Base-by-base conservation (phyloP, 2,797 vertebrate genomes). In the Ceryle rudis region DNA sequence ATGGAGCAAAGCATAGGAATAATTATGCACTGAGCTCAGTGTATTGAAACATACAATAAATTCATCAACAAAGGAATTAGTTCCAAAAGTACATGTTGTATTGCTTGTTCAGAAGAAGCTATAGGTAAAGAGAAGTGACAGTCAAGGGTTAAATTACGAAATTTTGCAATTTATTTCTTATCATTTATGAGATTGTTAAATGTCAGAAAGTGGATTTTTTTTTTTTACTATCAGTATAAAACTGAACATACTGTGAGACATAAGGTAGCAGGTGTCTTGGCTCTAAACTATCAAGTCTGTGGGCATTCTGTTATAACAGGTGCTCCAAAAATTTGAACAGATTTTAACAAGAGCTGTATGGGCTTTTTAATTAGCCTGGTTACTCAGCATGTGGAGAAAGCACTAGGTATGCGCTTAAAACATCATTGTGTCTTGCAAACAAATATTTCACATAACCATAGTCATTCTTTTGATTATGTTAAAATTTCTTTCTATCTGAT, bases 231-330 rank as follows among this genome's bases (percentile, higher is more conserved):
- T 98, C 97, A 98, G 97, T 98, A 98, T 98, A 98, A 98, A 98
- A 98, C 97, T 95, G 98, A 98, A 98, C 98, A 98, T 98, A 98
- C 98, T 98, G 98, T 95, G 97, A 98, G 98, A 98, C 98, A 98
- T 98, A 98, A 98, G 98, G 98, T 98, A 98, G 97, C 98, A 98
- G 98, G 98, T 98, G 98, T 98, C 97, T 98, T 98, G 98, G 98
- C 98, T 98, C 97, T 97, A 97, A 97, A 98, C 97, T 98, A 97
- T 98, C 98, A 97, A 98, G 98, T 98, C 98, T 98, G 98, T 98
- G 98, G 98, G 98, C 98, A 98, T 98, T 98, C 98, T 98, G 98
- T 98, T 98, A 97, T 98, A 98, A 98, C 98, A 98, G 98, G 98
- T 98, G 98, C 98, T 98, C 97, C 97, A 98, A 98, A 98, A 98